Evolutionary conservation across 1,140 invertebrate genomes (phyloP).

Genomic region (Pachyrhynchus sulphureomaculatus): DNA sequence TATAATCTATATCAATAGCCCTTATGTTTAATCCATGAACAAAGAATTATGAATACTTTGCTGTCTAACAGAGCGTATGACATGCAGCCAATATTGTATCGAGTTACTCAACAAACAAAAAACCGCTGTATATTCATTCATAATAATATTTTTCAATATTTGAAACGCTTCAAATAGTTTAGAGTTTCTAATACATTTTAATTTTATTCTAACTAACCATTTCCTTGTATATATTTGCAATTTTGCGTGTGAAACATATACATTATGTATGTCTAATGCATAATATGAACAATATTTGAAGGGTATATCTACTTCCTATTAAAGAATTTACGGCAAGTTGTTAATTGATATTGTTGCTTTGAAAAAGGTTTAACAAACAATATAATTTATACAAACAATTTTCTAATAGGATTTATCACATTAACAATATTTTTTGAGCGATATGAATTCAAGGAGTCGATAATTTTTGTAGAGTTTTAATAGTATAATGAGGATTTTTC

Average conservation of each 20-base stretch:
- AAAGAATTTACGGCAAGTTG: too few relatives aligned
- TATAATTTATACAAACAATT: too few relatives aligned
- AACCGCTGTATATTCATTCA: constrained; percentile 8
- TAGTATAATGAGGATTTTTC: too few relatives aligned
- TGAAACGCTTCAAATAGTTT: constrained; percentile 13
- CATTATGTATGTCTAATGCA: constrained; percentile 1
- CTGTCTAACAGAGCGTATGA: constrained; percentile 39
- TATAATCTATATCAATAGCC: constrained; percentile 44
- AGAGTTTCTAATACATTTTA: constrained; percentile 4
- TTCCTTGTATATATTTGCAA: constrained; percentile 7
- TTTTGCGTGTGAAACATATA: constrained; percentile 7
- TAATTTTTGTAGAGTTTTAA: too few relatives aligned
- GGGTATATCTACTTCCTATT: too few relatives aligned
- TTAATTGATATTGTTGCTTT: too few relatives aligned
- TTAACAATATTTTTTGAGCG: too few relatives aligned
- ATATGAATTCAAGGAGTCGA: too few relatives aligned
- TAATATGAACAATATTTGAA: too few relatives aligned
- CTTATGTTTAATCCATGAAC: constrained; percentile 39
- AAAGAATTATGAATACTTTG: constrained; percentile 38
- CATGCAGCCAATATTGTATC: constrained; percentile 41
- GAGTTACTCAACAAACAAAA: constrained; percentile 37
- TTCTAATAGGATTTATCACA: too few relatives aligned
- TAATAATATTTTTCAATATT: constrained; percentile 19
- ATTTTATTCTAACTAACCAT: not conserved
- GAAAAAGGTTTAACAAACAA: not conserved